Evolutionary conservation across 2,113 vertebrate genomes (phyloP).

Genomic region (Burhinus oedicnemus): DNA sequence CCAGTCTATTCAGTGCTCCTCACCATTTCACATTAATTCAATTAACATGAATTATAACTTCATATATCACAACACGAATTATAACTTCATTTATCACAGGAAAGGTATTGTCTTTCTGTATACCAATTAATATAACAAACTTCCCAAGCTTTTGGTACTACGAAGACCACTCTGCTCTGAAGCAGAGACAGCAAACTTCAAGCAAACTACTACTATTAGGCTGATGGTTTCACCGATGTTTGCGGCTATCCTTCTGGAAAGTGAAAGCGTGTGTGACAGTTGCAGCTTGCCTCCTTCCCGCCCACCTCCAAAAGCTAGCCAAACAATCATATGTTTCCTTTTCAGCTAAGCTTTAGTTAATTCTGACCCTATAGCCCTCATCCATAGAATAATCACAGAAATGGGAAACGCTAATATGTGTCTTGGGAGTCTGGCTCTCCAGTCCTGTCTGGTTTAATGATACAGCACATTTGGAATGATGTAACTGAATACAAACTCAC

Average conservation of each 20-base stretch:
- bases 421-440: background rate
- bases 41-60: too few species aligned
- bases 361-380: background rate
- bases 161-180: background rate
- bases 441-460: background rate
- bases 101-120: background rate
- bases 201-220: background rate
- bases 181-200: background rate
- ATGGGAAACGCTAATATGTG: background rate
- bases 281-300: accelerated
- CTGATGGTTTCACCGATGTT: background rate
- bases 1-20: too few species aligned
- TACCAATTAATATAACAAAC: background rate
- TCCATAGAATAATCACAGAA: background rate
- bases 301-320: background rate
- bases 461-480: background rate
- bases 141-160: background rate
- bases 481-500: background rate
- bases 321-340: background rate
- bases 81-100: too few species aligned
- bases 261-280: background rate
- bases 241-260: background rate
- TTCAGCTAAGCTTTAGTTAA: background rate
- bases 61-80: too few species aligned
- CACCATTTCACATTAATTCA: too few species aligned